Percentiles rank a stretch among this genome's conserved stretches.
phyloP scores from a whole-genome alignment of 2,888 invertebrate species.

The Chrysina gloriosa region DNA sequence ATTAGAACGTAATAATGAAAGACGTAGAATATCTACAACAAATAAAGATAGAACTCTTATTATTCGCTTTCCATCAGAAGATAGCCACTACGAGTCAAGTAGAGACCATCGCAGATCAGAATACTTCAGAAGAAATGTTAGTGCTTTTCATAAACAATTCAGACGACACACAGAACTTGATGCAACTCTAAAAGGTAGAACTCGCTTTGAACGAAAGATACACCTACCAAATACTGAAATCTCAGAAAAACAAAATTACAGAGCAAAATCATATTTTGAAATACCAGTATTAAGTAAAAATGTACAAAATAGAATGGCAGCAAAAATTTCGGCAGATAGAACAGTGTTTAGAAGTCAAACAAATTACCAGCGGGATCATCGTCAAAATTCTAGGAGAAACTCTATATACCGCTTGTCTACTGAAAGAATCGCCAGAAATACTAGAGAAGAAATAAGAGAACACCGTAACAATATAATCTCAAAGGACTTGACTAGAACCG shows the following conservation, averaged over 20 bases:
- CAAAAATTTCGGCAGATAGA: not conserved
- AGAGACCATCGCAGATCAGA: no score
- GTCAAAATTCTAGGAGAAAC: not conserved
- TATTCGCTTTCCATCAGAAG: no score
- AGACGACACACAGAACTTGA: not conserved
- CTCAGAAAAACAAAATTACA: not conserved
- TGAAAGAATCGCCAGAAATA: not conserved
- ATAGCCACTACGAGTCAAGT: no score
- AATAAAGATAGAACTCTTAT: no score
- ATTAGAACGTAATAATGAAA: no score
- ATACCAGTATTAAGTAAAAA: not conserved
- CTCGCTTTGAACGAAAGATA: not conserved
- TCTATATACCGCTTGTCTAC: not conserved
- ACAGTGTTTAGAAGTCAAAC: conserved; percentile 1
- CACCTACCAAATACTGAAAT: not conserved
- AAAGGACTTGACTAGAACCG: not conserved
- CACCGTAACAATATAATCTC: no score
- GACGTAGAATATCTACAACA: no score
- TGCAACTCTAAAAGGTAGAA: not conserved
- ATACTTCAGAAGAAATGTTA: no score
- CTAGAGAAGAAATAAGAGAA: not conserved
- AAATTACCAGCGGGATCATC: not conserved
- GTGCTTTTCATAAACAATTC: not conserved
- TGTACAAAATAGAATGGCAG: not conserved
- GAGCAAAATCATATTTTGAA: not conserved